phyloP scores from a whole-genome alignment of 2,797 vertebrate species.

The Zonotrichia albicollis region DNA sequence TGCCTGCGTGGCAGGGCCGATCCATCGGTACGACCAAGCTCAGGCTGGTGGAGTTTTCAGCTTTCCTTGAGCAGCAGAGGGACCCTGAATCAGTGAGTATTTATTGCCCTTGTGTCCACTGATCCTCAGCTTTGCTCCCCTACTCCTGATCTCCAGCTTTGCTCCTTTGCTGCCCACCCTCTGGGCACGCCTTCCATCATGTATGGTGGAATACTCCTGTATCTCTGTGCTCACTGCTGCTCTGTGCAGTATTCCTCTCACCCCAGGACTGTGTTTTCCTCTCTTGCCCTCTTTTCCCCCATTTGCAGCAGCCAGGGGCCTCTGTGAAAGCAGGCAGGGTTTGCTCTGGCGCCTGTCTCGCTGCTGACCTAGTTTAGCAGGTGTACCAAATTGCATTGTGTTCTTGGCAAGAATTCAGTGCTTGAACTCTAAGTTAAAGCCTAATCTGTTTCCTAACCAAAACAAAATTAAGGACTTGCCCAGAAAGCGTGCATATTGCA shows the following conservation, averaged over 20 bases:
- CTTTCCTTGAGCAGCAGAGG: conserved; percentile 96
- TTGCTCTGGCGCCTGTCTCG: not conserved
- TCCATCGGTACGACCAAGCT: conserved; percentile 98
- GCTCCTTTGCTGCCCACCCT: not conserved
- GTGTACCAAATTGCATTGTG: not conserved
- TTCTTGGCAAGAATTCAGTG: conserved; percentile 4
- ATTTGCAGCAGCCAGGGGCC: not conserved
- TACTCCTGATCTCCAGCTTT: not conserved
- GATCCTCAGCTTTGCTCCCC: not conserved
- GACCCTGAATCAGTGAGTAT: conserved; percentile 92
- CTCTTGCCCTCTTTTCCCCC: not conserved
- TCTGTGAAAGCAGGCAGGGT: not conserved
- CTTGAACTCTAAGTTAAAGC: not conserved
- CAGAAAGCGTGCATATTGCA: not conserved
- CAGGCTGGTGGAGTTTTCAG: conserved; percentile 95
- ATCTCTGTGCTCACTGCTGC: not conserved
- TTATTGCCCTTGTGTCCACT: not conserved
- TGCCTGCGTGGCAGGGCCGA: conserved; percentile 97
- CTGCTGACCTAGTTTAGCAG: conserved; percentile 23
- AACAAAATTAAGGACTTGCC: not conserved
- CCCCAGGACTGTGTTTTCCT: not conserved
- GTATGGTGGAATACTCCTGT: not conserved
- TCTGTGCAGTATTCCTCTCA: not conserved
- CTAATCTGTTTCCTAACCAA: conserved; percentile 2
- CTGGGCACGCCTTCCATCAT: not conserved